Base-by-base conservation (phyloP, 1,140 invertebrate genomes). In the Pteromalus puparum region DNA sequence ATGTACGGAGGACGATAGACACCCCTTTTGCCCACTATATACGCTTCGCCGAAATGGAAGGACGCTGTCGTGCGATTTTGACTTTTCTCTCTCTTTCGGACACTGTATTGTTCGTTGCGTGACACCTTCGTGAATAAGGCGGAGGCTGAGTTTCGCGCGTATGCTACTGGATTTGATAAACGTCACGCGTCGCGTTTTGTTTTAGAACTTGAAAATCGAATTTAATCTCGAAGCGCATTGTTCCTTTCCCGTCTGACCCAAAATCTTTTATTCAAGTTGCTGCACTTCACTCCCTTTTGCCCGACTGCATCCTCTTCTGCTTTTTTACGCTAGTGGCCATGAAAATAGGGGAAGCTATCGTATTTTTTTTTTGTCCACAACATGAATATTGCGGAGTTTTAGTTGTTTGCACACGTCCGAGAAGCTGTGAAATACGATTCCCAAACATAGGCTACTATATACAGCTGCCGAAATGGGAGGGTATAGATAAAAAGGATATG, bases 371-470 rank as follows among this genome's bases (percentile, higher is more conserved):
- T 28, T 28, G 34, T 28, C 30, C 24, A 30, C 28, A 15, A 7
- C 24, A 75, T 75, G 73, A 75, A 75, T 75, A 46, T 75, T 24
- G 4, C 38, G 24, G 38, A 21, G 73, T 75, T 75, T 75, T 75
- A 48, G 73, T 75, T 75, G 73, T 75, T 75, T 75, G 42, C 73
- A 75, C 73, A 75, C 24, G 73, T 75, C 73, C 73, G 73, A 75
- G 38, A 75, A 48, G 42, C 73, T 75, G 73, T 75, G 73, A 75
- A 75, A 75, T 42, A 75, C 73, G 73, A 46, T 75, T 75, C 6
- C 73, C 73, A 75, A 75, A 75, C 38, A 75, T 1, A 38, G 21
- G 73, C 73, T 48, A n/a, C n/a, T 61, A 61, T 53, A 34, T n/a
- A n/a, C 34, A 2, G 34, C 34, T 18, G 13, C 18, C 53, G 38